Conservation (phyloP, 30 jellyfish, hydroid and myxozoan species). For the Aurelia sp. region DNA sequence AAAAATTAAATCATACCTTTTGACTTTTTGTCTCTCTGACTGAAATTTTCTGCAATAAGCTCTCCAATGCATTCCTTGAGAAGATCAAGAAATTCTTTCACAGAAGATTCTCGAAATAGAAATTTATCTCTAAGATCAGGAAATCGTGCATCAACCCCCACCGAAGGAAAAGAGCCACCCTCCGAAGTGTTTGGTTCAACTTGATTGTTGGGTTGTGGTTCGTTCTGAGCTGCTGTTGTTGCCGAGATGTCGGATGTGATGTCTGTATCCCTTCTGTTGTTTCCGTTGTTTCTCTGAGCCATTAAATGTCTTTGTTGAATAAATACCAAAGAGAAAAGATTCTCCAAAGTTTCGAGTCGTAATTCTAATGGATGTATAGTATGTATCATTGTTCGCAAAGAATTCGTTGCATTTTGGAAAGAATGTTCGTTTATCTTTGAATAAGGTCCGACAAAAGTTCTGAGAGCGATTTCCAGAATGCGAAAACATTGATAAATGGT, state of each 20-base stretch:
- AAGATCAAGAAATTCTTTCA: constrained; percentile 34
- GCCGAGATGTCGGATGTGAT: background rate
- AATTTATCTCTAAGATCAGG: background rate
- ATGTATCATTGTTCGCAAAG: constrained; percentile 19
- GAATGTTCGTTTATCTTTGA: background rate
- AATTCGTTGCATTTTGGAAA: background rate
- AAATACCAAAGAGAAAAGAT: constrained; percentile 79
- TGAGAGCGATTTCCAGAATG: constrained; percentile 24
- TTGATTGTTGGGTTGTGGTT: background rate
- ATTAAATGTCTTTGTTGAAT: constrained; percentile 56
- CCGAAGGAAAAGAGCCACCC: too few relatives aligned
- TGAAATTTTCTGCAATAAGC: constrained; percentile 33
- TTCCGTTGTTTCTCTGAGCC: background rate
- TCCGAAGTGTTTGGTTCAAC: background rate
- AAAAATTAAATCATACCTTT: background rate
- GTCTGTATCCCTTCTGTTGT: background rate
- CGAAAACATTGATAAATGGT: constrained; percentile 52
- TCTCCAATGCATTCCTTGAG: constrained; percentile 33
- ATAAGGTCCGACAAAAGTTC: background rate
- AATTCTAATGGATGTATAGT: constrained; percentile 50
- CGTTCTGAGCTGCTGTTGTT: background rate
- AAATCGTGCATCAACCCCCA: too few relatives aligned
- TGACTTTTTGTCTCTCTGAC: constrained; percentile 12
- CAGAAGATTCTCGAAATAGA: constrained; percentile 18
- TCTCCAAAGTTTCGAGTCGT: constrained; percentile 82